A percentile compares a stretch with the other conserved stretches of the same genome.
phyloP scores from a whole-genome alignment of 2,797 vertebrate genomes.

The Heteromormyrus szaboi region DNA sequence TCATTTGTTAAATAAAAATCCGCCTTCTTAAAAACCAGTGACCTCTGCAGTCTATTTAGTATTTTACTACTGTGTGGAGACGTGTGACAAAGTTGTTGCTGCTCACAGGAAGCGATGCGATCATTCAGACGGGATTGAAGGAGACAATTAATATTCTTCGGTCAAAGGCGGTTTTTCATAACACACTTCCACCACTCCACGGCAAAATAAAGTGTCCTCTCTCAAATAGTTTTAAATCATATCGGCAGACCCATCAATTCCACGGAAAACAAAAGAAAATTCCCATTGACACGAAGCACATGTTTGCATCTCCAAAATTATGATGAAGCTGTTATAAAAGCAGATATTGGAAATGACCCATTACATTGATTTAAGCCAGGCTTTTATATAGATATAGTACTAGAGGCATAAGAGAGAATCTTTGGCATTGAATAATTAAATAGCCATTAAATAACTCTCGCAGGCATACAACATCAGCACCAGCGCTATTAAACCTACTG shows the following conservation, averaged over 20 bases:
- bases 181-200: not conserved
- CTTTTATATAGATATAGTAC: not conserved
- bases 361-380: constrained; percentile 1
- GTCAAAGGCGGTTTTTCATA: not conserved
- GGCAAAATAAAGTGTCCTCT: not conserved
- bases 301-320: not conserved
- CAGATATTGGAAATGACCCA: not conserved
- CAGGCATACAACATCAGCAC: constrained; percentile 18
- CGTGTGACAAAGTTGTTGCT: not conserved
- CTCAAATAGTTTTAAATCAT: not conserved
- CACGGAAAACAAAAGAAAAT: not conserved
- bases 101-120: not conserved
- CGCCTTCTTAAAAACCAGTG: not conserved
- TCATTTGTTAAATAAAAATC: constrained; percentile 21
- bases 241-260: not conserved
- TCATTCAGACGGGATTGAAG: not conserved
- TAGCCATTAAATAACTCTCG: constrained; percentile 20
- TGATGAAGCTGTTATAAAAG: not conserved
- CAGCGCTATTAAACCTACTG: constrained; percentile 21
- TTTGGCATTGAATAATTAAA: constrained; percentile 8
- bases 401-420: not conserved
- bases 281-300: not conserved
- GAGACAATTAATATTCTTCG: not conserved
- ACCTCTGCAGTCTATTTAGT: not conserved
- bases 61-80: not conserved